phyloP scores from a whole-genome alignment of 2,888 invertebrate species.

The Meta bourneti region DNA sequence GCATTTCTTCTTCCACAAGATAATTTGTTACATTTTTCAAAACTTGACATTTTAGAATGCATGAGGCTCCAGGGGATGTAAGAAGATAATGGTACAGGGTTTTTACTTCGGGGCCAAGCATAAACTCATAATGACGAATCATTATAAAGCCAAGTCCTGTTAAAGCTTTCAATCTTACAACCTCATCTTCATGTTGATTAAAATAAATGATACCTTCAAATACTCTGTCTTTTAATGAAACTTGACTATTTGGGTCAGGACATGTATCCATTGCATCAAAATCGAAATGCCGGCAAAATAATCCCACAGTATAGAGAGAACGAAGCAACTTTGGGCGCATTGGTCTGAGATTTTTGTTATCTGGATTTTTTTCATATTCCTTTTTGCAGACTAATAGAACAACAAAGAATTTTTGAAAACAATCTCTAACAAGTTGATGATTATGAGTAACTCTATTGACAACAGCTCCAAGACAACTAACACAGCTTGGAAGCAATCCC shows the following conservation, averaged over 20 bases:
- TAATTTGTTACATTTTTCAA: constrained; percentile 96
- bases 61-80: constrained; percentile 81
- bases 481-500: constrained; percentile 86
- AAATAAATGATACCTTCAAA: constrained; percentile 94
- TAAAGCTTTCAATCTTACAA: constrained; percentile 81
- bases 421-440: constrained; percentile 95
- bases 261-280: constrained; percentile 83
- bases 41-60: constrained; percentile 88
- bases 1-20: constrained; percentile 95
- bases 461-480: constrained; percentile 96
- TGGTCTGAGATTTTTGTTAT: constrained; percentile 82
- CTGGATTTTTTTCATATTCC: constrained; percentile 82
- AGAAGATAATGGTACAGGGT: constrained; percentile 91
- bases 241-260: constrained; percentile 82
- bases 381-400: constrained; percentile 83
- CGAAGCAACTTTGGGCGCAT: constrained; percentile 87
- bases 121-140: constrained; percentile 96
- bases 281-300: constrained; percentile 96
- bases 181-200: constrained; percentile 88
- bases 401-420: constrained; percentile 93
- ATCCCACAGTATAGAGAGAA: constrained; percentile 95
- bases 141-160: constrained; percentile 89
- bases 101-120: constrained; percentile 90
- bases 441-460: constrained; percentile 96
- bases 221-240: constrained; percentile 88